phyloP scores from a whole-genome alignment of 2,797 vertebrate genomes.

The Picus viridis region DNA sequence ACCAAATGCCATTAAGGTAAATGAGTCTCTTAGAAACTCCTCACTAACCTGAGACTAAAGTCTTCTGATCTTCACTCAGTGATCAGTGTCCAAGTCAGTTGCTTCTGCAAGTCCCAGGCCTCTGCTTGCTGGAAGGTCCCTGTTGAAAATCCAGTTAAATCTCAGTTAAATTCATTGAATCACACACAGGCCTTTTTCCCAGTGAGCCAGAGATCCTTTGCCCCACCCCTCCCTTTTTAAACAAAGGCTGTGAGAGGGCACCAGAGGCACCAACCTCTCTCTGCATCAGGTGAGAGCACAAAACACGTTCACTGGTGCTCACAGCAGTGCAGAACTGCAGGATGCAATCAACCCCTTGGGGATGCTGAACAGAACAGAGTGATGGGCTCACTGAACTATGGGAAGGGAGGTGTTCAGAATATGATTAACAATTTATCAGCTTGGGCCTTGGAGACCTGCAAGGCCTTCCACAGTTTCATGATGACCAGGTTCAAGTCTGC shows the following conservation, averaged over 20 bases:
- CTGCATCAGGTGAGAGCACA: background rate
- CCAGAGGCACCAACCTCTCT: background rate
- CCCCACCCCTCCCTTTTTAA: background rate
- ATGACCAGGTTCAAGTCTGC: background rate
- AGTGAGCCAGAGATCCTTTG: background rate
- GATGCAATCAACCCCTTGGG: background rate
- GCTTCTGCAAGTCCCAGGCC: background rate
- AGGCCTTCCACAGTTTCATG: background rate
- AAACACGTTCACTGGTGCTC: background rate
- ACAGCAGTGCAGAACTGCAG: background rate
- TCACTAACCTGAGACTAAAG: background rate
- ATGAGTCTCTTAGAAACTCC: fast-evolving
- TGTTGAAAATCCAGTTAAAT: too few species aligned
- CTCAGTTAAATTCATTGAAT: background rate
- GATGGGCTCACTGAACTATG: background rate
- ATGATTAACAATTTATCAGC: background rate
- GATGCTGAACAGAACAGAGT: background rate
- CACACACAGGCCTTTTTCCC: background rate
- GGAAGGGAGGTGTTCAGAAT: background rate
- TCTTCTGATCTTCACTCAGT: background rate
- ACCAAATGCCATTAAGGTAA: background rate
- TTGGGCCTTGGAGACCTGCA: background rate
- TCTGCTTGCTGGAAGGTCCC: background rate
- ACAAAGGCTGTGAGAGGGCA: background rate
- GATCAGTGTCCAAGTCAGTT: background rate